phyloP scores from a whole-genome alignment of 2,113 vertebrate genomes.

The Nannospalax galili region DNA sequence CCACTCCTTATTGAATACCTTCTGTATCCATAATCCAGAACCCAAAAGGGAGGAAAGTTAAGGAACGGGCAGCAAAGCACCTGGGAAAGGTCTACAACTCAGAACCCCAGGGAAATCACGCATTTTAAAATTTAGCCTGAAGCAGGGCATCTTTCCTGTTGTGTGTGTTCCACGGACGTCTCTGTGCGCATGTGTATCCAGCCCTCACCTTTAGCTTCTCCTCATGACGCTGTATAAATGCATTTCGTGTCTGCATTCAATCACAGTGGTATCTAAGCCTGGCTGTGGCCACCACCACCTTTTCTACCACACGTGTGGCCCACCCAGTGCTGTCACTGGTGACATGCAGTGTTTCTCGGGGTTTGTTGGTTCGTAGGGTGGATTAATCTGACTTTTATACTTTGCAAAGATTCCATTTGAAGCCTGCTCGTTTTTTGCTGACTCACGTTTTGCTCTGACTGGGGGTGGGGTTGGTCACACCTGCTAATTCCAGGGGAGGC shows the following conservation, averaged over 20 bases:
- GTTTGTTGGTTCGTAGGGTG: constrained; percentile 52
- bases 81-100: background rate
- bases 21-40: background rate
- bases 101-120: background rate
- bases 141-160: background rate
- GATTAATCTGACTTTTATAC: constrained; percentile 45
- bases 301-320: background rate
- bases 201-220: background rate
- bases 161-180: background rate
- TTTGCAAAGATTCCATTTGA: constrained; percentile 60
- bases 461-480: background rate
- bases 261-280: background rate
- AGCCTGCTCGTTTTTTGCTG: constrained; percentile 53
- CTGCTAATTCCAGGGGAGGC: background rate
- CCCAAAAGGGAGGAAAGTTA: background rate
- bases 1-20: background rate
- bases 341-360: constrained; percentile 10
- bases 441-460: constrained; percentile 49
- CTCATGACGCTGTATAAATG: background rate
- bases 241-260: background rate
- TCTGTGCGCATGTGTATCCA: background rate
- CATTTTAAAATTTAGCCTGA: background rate
- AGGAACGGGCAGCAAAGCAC: background rate
- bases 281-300: background rate
- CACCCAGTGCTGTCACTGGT: background rate